Percentiles rank a stretch among this genome's conserved stretches.
Conservation (phyloP, 2,888 invertebrate genomes). For the Listrodromus nycthemerus region DNA sequence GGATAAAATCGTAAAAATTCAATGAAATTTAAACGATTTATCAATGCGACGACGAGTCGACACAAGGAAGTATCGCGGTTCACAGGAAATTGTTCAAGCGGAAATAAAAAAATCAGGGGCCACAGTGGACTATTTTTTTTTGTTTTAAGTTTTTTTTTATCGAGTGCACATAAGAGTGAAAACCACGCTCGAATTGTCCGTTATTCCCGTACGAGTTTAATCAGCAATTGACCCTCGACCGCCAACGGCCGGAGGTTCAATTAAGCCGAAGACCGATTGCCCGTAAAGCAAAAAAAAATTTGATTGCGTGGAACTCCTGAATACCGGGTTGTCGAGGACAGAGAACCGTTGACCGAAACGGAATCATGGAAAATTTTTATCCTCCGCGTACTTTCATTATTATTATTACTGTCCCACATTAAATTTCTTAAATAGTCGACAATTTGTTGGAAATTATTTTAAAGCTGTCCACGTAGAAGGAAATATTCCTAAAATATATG, state of each 20-base stretch:
- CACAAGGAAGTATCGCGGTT: too few relatives aligned
- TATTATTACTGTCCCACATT: too few relatives aligned
- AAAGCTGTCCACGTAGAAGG: too few relatives aligned
- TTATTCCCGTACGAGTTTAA: slow-evolving; percentile 78
- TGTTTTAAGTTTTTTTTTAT: too few relatives aligned
- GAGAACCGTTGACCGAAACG: background rate
- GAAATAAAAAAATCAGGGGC: too few relatives aligned
- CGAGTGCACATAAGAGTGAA: slow-evolving; percentile 71
- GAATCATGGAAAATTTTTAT: background rate
- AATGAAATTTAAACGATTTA: too few relatives aligned
- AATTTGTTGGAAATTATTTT: too few relatives aligned
- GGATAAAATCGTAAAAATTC: too few relatives aligned
- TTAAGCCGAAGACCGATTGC: slow-evolving; percentile 71
- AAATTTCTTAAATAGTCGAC: too few relatives aligned
- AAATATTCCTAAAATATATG: too few relatives aligned
- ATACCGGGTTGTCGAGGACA: slow-evolving; percentile 31
- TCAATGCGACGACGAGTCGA: too few relatives aligned
- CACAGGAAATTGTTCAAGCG: too few relatives aligned
- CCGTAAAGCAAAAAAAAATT: slow-evolving; percentile 72
- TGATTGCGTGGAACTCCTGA: slow-evolving; percentile 62
- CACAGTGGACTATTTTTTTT: background rate
- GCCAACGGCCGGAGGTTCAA: slow-evolving; percentile 77
- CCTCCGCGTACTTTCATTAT: background rate
- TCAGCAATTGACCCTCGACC: slow-evolving; percentile 83
- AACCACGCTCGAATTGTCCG: slow-evolving; percentile 70